Percentiles rank a stretch among this genome's conserved stretches.
These are phyloP conservation scores for Zaprionus gabonicus DNA, from an alignment of 1,140 invertebrate genomes.

Conservation along the genomic window DNA sequence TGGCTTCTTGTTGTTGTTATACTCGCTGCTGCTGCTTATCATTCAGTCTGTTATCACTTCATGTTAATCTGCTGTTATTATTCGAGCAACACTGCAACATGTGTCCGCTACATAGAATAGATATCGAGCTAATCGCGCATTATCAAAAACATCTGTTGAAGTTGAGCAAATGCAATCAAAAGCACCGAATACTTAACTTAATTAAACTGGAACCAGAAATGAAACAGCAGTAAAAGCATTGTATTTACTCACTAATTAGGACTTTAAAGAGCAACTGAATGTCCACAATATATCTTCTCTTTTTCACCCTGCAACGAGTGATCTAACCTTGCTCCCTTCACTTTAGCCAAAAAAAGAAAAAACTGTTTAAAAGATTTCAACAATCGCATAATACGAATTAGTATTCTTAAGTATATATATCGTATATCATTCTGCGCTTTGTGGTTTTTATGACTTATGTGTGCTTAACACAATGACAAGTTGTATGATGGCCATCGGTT, in stretches of 20 bases:
- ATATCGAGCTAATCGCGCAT: background rate
- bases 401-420: background rate
- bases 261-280: background rate
- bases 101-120: background rate
- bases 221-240: too few species aligned
- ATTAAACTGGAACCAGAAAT: too few species aligned
- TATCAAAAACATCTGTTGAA: background rate
- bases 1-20: background rate
- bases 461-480: slow-evolving; percentile 20
- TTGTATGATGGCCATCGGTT: slow-evolving; percentile 31
- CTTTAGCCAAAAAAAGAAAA: background rate
- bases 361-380: background rate
- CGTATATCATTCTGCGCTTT: background rate
- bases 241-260: background rate
- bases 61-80: slow-evolving; percentile 2
- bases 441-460: slow-evolving; percentile 10
- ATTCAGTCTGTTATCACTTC: background rate
- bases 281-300: background rate
- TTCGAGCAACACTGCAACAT: background rate
- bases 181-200: too few species aligned
- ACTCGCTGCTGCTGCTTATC: background rate
- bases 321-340: background rate
- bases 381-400: background rate
- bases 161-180: background rate
- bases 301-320: background rate